phyloP scores from a whole-genome alignment of 1,140 invertebrate species.

The Paramacrobiotus metropolitanus region DNA sequence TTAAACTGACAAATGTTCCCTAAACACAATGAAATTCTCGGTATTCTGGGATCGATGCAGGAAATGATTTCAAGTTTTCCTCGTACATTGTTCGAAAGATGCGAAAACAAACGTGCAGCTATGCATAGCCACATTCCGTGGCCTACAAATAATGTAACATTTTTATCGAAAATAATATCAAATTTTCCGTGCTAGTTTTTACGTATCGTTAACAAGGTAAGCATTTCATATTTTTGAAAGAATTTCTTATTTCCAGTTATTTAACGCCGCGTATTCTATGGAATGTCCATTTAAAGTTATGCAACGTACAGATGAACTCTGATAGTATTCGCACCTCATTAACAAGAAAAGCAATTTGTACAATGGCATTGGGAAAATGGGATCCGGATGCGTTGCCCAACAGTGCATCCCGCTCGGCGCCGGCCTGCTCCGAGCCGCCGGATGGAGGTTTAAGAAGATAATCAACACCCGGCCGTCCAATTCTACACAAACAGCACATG shows the following conservation, averaged over 20 bases:
- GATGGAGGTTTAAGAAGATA: conserved; percentile 52
- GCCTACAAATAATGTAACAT: no score
- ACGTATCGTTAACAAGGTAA: no score
- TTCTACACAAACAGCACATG: conserved; percentile 28
- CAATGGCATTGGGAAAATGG: conserved; percentile 27
- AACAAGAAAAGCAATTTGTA: conserved; percentile 71
- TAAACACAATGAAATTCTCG: conserved; percentile 16
- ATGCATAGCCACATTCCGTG: no score
- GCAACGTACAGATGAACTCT: no score
- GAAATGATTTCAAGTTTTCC: conserved; percentile 6
- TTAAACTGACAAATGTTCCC: conserved; percentile 74
- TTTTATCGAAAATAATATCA: no score
- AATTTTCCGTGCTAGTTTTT: no score
- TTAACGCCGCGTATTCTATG: no score
- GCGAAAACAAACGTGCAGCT: no score
- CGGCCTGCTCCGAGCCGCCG: not conserved
- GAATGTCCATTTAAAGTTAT: no score
- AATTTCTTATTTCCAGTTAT: no score
- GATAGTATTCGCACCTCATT: conserved; percentile 58
- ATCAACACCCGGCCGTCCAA: conserved; percentile 82
- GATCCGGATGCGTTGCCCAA: not conserved
- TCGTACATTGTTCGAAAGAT: no score
- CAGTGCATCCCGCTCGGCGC: not conserved
- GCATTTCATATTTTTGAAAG: no score
- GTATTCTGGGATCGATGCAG: not conserved